Base-by-base conservation (phyloP, 2,797 vertebrate species). In the Enteromius trimaculatus region DNA sequence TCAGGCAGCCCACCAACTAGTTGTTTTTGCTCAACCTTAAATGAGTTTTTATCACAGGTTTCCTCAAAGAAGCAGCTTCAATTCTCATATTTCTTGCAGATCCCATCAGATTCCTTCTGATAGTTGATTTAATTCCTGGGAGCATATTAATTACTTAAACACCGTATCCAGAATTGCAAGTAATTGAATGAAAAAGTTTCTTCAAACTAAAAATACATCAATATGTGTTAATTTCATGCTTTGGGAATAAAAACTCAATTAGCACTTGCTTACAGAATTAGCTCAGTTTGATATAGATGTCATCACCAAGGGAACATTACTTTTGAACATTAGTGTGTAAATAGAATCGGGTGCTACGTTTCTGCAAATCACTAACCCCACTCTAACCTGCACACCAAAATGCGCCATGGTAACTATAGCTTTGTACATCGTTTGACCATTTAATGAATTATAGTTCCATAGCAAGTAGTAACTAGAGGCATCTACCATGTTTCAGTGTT, bases 251-350 rank as follows among this genome's bases (percentile, higher is more conserved):
- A 70, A 47, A 77, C 76, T 82, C 37, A 77, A 84, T 68, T 37
- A 80, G 58, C 51, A 66, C 53, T 49, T 37, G 31, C 76, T 87
- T 86, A 47, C 83, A 84, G 69, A 62, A 34, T 77, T 68, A 77
- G 47, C 53, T 47, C 31, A 23, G 47, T 79, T 79, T 62, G 2
- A 76, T 26, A 9, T 60, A 23, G 53, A 58, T 76, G 21, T 39
- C 53, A 60, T 76, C 34, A 17, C 53, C 34, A 55, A 26, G 34
- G 74, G 47, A 79, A 17, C 60, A 64, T 31, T 62, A 29, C 79
- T 77, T 53, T 49, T 74, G 29, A 69, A 74, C 66, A 42, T 26
- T 23, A 64, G 26, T 31, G 37, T 69, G 19, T 51, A 51, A 74
- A 65, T 31, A 55, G 26, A 66, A 66, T 72, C 34, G 6, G 14